phyloP scores from a whole-genome alignment of 2,113 vertebrate species.

The Calypte anna region DNA sequence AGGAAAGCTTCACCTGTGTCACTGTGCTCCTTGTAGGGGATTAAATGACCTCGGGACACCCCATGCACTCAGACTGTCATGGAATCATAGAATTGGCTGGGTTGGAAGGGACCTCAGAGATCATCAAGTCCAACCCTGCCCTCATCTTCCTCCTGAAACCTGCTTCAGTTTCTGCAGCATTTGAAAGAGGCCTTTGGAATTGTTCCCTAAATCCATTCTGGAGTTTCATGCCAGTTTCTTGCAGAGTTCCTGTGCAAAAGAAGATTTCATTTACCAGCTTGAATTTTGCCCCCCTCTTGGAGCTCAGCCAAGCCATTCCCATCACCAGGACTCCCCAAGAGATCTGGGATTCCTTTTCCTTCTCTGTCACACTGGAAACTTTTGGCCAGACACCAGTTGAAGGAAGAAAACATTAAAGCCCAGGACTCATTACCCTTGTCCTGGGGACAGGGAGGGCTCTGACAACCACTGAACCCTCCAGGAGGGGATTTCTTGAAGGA shows the following conservation, averaged over 20 bases:
- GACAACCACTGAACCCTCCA: fast-evolving
- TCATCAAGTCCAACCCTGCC: background rate
- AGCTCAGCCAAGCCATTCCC: background rate
- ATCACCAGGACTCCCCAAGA: background rate
- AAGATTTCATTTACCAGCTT: background rate
- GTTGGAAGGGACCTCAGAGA: too few relatives aligned
- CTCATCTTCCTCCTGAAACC: slow-evolving; percentile 41
- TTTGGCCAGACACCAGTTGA: background rate
- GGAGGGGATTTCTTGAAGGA: background rate
- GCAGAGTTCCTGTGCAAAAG: background rate
- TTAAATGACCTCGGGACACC: slow-evolving; percentile 34
- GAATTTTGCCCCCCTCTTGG: too few relatives aligned
- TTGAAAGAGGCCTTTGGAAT: background rate
- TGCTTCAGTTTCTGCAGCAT: slow-evolving; percentile 1
- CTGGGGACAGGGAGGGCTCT: background rate
- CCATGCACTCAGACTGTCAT: background rate
- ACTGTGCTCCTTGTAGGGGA: background rate
- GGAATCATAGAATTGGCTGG: too few relatives aligned
- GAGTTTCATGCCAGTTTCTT: background rate
- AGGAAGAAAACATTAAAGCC: background rate
- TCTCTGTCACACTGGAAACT: background rate
- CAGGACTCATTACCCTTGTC: background rate
- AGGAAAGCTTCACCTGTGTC: slow-evolving; percentile 32
- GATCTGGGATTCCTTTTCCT: too few relatives aligned
- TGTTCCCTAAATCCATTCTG: background rate